Base-by-base conservation (phyloP, 2,797 vertebrate genomes). In the Characodon lateralis region DNA sequence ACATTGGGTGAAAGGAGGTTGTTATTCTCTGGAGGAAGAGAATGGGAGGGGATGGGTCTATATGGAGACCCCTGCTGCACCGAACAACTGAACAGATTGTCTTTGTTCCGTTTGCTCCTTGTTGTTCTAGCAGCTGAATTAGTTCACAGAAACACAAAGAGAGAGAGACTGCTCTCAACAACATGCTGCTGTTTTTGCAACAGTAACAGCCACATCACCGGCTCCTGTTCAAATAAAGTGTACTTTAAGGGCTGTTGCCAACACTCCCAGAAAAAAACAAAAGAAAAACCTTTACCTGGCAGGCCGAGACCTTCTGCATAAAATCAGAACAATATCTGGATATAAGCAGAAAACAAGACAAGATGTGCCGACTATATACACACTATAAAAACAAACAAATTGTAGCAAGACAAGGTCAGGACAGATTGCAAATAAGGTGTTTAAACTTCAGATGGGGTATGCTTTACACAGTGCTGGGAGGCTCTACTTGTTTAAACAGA, bases 91-190 rank as follows among this genome's bases (percentile, higher is more conserved):
- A 89, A 85, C 50, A 73, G 89, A 93, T 91, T 94, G 92, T 94
- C 88, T 91, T 84, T 90, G 90, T 91, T 89, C 88, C 87, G 85
- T 86, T 89, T 48, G 63, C 86, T 88, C 79, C 89, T 89, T 93
- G 92, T 94, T 94, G 92, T 93, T 93, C 85, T 80, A 88, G 88
- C 89, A 85, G 90, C 86, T 93, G 92, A 94, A 94, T 94, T 92
- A 91, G 91, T 88, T 91, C 92, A 92, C 76, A 91, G 85, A 90
- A 72, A 87, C 59, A 81, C 35, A 35, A 31, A 31, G 41, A 87
- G 65, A 77, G 76, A 53, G 75, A 81, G 51, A 73, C 72, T 56
- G 84, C 76, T 85, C 85, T 86, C 80, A 76, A 88, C 86, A 90
- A 89, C 81, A 90, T 85, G 87, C 84, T 85, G 84, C 87, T 89